Base-by-base conservation (phyloP, 37 sponge, comb jelly and placozoan genomes). In the Aphrocallistes beatrix region DNA sequence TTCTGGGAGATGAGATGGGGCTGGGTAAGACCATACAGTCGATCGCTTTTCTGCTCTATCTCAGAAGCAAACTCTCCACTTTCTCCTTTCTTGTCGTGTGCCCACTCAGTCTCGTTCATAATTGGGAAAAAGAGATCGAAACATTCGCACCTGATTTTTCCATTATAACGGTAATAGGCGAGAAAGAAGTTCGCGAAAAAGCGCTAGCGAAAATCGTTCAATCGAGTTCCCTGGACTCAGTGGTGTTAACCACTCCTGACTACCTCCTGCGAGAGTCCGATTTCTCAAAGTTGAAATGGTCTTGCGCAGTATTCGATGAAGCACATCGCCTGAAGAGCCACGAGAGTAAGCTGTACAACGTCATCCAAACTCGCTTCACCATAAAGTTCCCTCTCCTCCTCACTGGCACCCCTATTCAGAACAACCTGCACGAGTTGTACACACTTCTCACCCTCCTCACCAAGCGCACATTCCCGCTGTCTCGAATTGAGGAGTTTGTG, bases 1-100 rank as follows among this genome's bases (percentile, higher is more conserved):
- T 93, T 36, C 84, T 93, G 0, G 94, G 94, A 0, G 94, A 93
- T 51, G 94, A 93, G 48, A 93, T 93, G 94, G 94, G 94, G 0
- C 85, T 93, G 81, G 94, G 94, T 34, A 93, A 93, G 49, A 93
- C 94, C 3, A 51, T 37, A 25, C 89, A 92, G 89, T 83, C 93
- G 0, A 85, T 92, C 9, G 49, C 90, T 1, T 84, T 89, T 23
- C 85, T 92, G 83, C 81, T 90, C 81, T 90, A 90, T 60, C 51
- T 92, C 51, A 25, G 37, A 8, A 42, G 38, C 17, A 84, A 82
- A 6, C 13, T 6, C 50, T 36, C 19, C 32, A 83, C 86, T 0
- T 88, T 86, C 0, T 19, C 38, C 39, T 87, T 87, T 34, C 88
- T 92, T 32, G 60, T 93, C 25, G 82, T 93, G 25, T 88, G 88